Evolutionary conservation across 2,113 vertebrate genomes (phyloP).

Genomic region (Malurus elegans): DNA sequence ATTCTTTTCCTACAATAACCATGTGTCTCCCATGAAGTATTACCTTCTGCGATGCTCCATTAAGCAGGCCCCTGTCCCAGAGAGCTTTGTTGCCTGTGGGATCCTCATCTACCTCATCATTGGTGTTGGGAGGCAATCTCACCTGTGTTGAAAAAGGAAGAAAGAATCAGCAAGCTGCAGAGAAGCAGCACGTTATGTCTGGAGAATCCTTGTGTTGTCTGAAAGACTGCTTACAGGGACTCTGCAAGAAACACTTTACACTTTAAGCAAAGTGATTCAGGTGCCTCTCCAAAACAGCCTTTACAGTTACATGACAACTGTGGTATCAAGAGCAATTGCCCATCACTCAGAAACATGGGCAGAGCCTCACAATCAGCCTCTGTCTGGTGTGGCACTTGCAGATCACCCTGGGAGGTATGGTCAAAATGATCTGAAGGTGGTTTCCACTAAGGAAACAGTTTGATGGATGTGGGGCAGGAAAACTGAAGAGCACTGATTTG

Average conservation of each 20-base stretch:
- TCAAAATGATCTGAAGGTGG: neutral
- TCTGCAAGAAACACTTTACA: neutral
- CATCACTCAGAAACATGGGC: neutral
- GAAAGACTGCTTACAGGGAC: neutral
- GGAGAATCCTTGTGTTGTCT: neutral
- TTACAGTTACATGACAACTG: neutral
- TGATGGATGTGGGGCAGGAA: neutral
- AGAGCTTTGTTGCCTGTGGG: constrained; percentile 98
- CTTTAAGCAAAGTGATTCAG: neutral
- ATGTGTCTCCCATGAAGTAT: neutral
- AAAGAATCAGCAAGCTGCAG: neutral
- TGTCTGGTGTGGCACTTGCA: neutral
- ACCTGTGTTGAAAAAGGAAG: constrained; percentile 73
- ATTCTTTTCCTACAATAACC: neutral
- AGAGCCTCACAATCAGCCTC: neutral
- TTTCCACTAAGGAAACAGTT: neutral
- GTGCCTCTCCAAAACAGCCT: neutral
- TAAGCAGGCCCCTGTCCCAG: constrained; percentile 96
- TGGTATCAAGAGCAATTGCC: neutral
- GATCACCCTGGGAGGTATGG: neutral
- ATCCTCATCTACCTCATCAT: constrained; percentile 97
- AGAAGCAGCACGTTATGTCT: neutral
- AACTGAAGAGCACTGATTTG: neutral
- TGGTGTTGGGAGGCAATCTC: constrained; percentile 93
- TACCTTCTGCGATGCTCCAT: constrained; percentile 98